Evolutionary conservation across 2,888 invertebrate genomes (phyloP).

Genomic region (Agonopterix heracliana): DNA sequence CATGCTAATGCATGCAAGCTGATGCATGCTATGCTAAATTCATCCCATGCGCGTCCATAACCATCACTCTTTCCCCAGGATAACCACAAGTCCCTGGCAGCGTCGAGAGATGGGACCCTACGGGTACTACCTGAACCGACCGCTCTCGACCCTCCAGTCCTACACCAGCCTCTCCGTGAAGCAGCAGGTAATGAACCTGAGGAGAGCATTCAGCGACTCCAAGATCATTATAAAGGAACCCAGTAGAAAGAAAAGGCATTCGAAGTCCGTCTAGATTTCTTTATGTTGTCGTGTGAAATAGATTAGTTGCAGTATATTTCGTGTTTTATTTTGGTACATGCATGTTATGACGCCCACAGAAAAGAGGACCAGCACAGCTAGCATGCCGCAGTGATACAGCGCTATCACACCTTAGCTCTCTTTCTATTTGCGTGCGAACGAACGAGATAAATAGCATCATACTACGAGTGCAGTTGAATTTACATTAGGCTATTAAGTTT

Average conservation of each 20-base stretch:
- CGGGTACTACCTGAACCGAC: constrained; percentile 75
- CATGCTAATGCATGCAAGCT: too few species aligned
- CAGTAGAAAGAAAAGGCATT: constrained; percentile 50
- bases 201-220: constrained; percentile 57
- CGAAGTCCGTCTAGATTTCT: constrained; percentile 51
- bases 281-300: background rate
- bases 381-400: too few species aligned
- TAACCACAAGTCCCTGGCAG: constrained; percentile 75
- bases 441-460: too few species aligned
- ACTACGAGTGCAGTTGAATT: too few species aligned
- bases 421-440: too few species aligned
- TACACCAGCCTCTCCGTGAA: constrained; percentile 22
- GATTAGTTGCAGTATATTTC: background rate
- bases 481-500: too few species aligned
- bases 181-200: constrained; percentile 30
- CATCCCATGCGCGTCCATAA: background rate
- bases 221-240: constrained; percentile 47
- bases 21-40: too few species aligned
- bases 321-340: background rate
- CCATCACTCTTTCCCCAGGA: constrained; percentile 46
- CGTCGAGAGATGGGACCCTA: constrained; percentile 78
- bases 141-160: constrained; percentile 41
- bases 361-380: too few species aligned
- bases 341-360: too few species aligned
- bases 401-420: too few species aligned